Evolutionary conservation across 2,113 vertebrate genomes (phyloP).

Genomic region (Charadrius vociferus): DNA sequence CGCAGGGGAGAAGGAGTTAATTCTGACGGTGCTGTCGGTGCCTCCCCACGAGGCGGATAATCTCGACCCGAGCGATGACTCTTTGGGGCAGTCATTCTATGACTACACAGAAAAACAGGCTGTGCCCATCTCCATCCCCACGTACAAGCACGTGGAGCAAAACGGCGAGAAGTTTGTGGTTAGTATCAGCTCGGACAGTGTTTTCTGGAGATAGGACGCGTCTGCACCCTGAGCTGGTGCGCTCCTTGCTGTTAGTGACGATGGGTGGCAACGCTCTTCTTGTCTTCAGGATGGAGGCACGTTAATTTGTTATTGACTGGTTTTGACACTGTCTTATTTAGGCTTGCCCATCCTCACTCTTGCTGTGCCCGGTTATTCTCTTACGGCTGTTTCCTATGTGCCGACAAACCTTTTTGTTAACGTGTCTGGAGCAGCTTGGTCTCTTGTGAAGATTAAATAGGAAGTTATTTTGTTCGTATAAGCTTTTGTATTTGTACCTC

Average conservation of each 20-base stretch:
- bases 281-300: background rate
- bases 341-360: background rate
- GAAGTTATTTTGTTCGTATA: background rate
- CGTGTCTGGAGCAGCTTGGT: background rate
- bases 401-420: background rate
- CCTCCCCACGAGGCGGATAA: slow-evolving; percentile 91
- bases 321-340: background rate
- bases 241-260: background rate
- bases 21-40: slow-evolving; percentile 92
- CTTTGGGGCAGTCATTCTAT: slow-evolving; percentile 87
- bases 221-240: background rate
- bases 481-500: background rate
- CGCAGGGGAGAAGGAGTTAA: slow-evolving; percentile 91
- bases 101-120: slow-evolving; percentile 98
- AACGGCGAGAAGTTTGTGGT: slow-evolving; percentile 97
- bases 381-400: background rate
- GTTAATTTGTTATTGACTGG: accelerated
- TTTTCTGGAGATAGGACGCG: background rate
- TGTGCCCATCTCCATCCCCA: slow-evolving; percentile 96
- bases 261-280: background rate
- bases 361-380: background rate
- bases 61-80: slow-evolving; percentile 90
- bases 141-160: slow-evolving; percentile 97
- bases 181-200: slow-evolving; percentile 33
- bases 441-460: background rate